Percentiles rank a stretch among this genome's conserved stretches.
These are phyloP conservation scores for Dolichallabes microphthalmus DNA, from an alignment of 2,113 vertebrate genomes.

Conservation along the genomic window DNA sequence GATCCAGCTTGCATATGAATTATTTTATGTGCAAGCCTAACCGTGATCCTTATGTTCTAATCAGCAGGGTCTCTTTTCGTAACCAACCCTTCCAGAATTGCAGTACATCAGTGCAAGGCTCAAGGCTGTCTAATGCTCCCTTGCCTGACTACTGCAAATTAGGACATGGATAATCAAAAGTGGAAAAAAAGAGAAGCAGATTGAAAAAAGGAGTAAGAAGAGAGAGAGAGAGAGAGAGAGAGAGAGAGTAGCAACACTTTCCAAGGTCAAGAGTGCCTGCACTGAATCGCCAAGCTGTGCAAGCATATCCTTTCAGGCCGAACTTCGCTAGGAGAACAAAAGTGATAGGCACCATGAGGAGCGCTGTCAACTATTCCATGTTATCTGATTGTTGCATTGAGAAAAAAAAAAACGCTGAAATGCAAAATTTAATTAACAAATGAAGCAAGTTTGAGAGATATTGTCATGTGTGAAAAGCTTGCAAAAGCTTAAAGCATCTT, in stretches of 20 bases:
- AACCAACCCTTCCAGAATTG: background rate
- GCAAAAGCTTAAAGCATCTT: slow-evolving; percentile 17
- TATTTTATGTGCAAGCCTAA: slow-evolving; percentile 4
- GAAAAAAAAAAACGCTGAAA: slow-evolving; percentile 16
- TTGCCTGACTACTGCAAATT: slow-evolving; percentile 64
- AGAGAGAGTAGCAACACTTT: slow-evolving; percentile 13
- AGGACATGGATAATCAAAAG: slow-evolving; percentile 59
- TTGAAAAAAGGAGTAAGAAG: background rate
- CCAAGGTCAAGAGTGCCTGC: slow-evolving; percentile 62
- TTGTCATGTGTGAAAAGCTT: background rate
- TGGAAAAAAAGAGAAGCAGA: slow-evolving; percentile 47
- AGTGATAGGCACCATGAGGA: background rate
- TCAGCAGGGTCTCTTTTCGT: slow-evolving; percentile 36
- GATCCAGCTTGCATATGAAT: slow-evolving; percentile 31
- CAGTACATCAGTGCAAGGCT: slow-evolving; percentile 31
- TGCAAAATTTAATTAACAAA: slow-evolving; percentile 39
- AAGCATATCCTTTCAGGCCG: slow-evolving; percentile 51
- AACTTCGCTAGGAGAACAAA: slow-evolving; percentile 8
- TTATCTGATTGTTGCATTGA: slow-evolving; percentile 22
- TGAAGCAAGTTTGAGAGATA: slow-evolving; percentile 13
- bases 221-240: background rate
- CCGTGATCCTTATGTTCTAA: slow-evolving; percentile 40
- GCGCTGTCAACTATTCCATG: background rate
- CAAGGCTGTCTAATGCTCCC: slow-evolving; percentile 6
- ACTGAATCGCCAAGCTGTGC: slow-evolving; percentile 41